Base-by-base conservation (phyloP, 1,140 invertebrate genomes). In the Pseudomyrmex sp. region DNA sequence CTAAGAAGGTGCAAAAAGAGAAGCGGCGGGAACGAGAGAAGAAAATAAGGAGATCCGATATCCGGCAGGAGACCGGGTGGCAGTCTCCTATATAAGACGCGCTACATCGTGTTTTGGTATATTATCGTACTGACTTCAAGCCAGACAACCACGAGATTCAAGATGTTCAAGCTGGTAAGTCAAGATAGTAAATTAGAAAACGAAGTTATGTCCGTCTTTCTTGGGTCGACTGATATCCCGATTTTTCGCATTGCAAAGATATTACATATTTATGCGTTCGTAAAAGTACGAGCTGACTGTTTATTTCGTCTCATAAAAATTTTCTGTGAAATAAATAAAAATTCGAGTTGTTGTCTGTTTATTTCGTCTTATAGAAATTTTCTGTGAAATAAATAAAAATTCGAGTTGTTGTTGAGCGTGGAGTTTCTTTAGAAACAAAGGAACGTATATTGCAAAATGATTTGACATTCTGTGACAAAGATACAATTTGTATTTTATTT, bases 151-250 rank as follows among this genome's bases (percentile, higher is more conserved):
- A 56, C 48, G 82, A 72, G 65, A 35, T 79, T 66, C 88, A 82
- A 86, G 65, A 92, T 92, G 91, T 92, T 91, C 89, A 92, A 91
- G 63, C 82, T 90, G 87, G 91, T 92, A 77, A 92, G 91, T 90
- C 9, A 10, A 50, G 7, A 35, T n/a, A 50, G 44, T 18, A 4
- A 20, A 7, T 5, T 35, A 10, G 5, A 74, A 35, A 35, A 52
- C 44, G 13, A 35, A 26, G 9, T 23, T 44, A 2, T 15, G 2
- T 66, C 46, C 15, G 7, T 2, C 8, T 61, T 3, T 3, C 35
- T 61, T 7, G 0, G 0, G 7, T 35, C 35, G 5, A 35, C 5
- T 48, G 5, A 20, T 65, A 2, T 56, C 46, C 10, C 10, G 48
- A 8, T 50, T 5, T 65, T 65, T 44, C 12, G 13, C 13, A 13